These are phyloP conservation scores for Palaemon carinicauda DNA, from an alignment of 1,140 invertebrate genomes.

Conservation along the genomic window DNA sequence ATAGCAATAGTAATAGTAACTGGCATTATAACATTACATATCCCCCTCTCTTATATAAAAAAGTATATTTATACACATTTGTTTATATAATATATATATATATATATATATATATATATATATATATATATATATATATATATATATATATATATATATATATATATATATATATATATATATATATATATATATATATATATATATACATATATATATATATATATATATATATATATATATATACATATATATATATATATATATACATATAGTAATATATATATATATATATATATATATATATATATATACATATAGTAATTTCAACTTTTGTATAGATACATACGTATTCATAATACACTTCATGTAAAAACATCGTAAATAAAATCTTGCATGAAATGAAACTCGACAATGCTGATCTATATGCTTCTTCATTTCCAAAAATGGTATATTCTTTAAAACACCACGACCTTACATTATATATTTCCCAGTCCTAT, in stretches of 20 bases:
- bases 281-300: conserved; percentile 24
- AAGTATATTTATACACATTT: neutral
- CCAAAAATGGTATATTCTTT: no score
- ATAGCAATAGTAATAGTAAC: no score
- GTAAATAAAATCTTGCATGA: no score
- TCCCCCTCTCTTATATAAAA: no score
- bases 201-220: conserved; percentile 23
- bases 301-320: conserved; percentile 23
- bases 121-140: conserved; percentile 12
- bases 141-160: conserved; percentile 28
- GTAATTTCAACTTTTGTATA: no score
- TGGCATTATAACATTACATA: no score
- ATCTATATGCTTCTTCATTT: no score
- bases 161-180: conserved; percentile 25
- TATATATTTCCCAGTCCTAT: no score
- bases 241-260: conserved; percentile 21
- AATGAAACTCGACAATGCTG: no score
- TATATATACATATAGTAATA: conserved; percentile 24
- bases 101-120: conserved; percentile 9
- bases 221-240: conserved; percentile 25
- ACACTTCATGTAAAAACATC: no score
- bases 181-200: conserved; percentile 28
- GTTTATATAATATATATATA: neutral
- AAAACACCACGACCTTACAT: no score
- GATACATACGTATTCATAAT: conserved; percentile 3